These are phyloP conservation scores for Oxyura jamaicensis DNA, from an alignment of 2,113 vertebrate species.

Conservation along the genomic window DNA sequence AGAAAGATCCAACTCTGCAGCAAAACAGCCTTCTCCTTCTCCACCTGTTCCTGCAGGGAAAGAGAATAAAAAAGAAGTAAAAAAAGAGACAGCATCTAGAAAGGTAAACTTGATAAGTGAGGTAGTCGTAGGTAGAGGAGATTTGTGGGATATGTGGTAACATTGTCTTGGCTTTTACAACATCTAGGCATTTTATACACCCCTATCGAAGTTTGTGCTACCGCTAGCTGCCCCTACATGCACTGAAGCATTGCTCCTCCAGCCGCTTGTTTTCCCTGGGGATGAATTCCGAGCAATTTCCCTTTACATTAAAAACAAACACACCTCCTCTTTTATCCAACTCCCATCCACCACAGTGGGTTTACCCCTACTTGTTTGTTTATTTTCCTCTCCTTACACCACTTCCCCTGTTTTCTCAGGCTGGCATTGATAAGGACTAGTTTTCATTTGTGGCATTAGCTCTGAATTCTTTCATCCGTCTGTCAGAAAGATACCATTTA, in stretches of 20 bases:
- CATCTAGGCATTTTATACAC: background rate
- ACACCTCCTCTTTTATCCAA: background rate
- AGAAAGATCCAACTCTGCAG: constrained; percentile 78
- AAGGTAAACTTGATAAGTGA: constrained; percentile 62
- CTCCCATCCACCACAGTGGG: background rate
- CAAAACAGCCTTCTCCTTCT: constrained; percentile 77
- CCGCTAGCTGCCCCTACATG: no score
- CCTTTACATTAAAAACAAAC: background rate
- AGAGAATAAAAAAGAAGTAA: constrained; percentile 42
- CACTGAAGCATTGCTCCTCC: background rate
- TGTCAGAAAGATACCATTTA: background rate
- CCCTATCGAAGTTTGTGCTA: background rate
- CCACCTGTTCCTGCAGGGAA: constrained; percentile 77
- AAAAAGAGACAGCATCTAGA: constrained; percentile 69
- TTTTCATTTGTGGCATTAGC: background rate
- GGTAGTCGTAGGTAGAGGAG: background rate
- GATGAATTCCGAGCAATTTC: background rate
- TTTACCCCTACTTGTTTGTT: background rate
- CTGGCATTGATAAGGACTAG: background rate
- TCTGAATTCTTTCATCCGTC: background rate
- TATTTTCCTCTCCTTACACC: background rate
- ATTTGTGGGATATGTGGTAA: background rate
- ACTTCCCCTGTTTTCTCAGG: background rate
- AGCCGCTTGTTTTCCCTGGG: background rate
- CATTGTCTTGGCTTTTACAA: background rate